Base-by-base conservation (phyloP, 2,888 invertebrate species). In the Agonopterix alstromeriana region DNA sequence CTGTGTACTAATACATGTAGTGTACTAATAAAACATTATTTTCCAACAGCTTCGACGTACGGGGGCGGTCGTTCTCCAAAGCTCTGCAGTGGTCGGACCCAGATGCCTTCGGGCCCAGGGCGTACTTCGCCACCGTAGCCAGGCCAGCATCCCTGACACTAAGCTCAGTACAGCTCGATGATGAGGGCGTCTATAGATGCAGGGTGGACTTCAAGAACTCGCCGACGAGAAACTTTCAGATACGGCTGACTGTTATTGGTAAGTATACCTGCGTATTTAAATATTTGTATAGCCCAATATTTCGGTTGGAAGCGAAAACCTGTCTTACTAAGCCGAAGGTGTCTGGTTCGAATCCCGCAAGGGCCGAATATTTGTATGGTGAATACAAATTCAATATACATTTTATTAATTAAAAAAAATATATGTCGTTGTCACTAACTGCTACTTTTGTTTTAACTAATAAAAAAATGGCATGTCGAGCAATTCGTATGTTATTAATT, bases 181-280 rank as follows among this genome's bases (percentile, higher is more conserved):
- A 97, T 66, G 96, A 96, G 73, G 97, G 97, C 44, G 90, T 90
- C 50, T 97, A 97, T 84, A 90, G 96, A 60, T 97, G 97, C 79
- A 90, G 97, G 54, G 97, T 97, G 36, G 97, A 97, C 84, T 97
- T 97, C 82, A 93, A 94, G 66, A 95, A 95, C 70, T 94, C 96
- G 8, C 96, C 96, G 35, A 96, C 97, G 10, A 92, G 96, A 65
- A 96, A 95, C 79, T 94, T 95, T 78, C 94, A 95, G 70, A 95
- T 97, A 77, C 94, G 95, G 75, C 92, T 97, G 60, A 95, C 95
- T 68, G 96, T 97, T 66, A 95, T 97, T 77, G 96, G 97, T 97
- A 88, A 93, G 94, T 89, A 27, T 5, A 27, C 5, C 27, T 5
- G 27, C 7, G 0, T 5, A 27, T 27, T 5, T 27, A 27, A 27